Base-by-base conservation (phyloP, 2,113 vertebrate genomes). In the Solea solea region DNA sequence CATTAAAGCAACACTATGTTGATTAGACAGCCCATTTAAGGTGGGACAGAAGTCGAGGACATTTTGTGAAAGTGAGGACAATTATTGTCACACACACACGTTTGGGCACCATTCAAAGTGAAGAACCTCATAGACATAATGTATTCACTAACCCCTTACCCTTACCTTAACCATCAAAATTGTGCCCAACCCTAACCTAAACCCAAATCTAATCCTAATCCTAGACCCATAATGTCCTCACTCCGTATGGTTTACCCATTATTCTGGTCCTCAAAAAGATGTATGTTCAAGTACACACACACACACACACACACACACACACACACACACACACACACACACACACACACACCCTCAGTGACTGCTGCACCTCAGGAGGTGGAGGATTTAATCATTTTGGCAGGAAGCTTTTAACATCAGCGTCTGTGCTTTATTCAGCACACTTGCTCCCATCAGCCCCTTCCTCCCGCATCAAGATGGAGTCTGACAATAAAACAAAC, bases 11-110 rank as follows among this genome's bases (percentile, higher is more conserved):
- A 69, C 76, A 44, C 15, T 6, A 64, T 62, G 69, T 55, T 83
- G 85, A 90, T 90, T 89, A 86, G 86, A 89, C 75, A 66, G 67
- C 85, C 64, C 81, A 21, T 48, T 28, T 70, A 87, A 85, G 77
- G 83, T 85, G 34, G 3, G 34, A 4, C 34, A 34, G 34, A 6
- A 34, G 21, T 21, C 21, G 21, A 21, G 21, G 21, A 21, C 21
- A 1, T 21, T 1, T 21, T n/a, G n/a, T n/a, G n/a, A n/a, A n/a
- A n/a, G n/a, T n/a, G n/a, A n/a, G n/a, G n/a, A n/a, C n/a, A n/a
- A n/a, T n/a, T 21, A 21, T 21, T 21, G 21, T 21, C 21, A 21
- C 21, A 21, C 21, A 21, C 21, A 21, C 21, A 21, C 21, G 21
- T 21, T 21, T 21, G 21, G 21, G 21, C 21, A 21, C 21, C 21